Evolutionary conservation across 2,888 invertebrate genomes (phyloP).

Genomic region (Cancer borealis): DNA sequence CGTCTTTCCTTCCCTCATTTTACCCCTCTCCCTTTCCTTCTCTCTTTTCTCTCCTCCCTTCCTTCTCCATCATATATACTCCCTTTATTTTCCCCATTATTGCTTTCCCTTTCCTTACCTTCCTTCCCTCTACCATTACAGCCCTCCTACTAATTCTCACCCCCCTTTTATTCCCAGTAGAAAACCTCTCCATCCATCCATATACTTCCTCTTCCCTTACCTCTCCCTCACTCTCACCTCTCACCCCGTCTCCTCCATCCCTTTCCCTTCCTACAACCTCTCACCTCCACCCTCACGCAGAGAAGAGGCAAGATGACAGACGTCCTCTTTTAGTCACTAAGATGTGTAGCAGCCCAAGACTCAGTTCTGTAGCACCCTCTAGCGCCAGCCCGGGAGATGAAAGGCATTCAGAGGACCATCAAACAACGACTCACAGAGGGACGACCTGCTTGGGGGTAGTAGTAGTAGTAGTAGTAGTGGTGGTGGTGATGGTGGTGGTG

Average conservation of each 20-base stretch:
- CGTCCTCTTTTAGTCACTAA: neutral
- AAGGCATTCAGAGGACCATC: neutral
- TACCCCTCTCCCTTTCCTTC: neutral
- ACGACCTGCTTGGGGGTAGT: neutral
- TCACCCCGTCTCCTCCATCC: neutral
- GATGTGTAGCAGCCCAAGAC: neutral
- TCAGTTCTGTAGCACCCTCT: neutral
- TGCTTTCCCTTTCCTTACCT: neutral
- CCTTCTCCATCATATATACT: neutral
- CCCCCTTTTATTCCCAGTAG: neutral
- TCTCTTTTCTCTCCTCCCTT: neutral
- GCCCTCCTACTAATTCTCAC: neutral
- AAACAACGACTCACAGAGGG: neutral
- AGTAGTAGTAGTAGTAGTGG: neutral
- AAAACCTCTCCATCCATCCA: neutral
- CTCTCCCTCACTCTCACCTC: neutral
- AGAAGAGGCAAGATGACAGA: neutral
- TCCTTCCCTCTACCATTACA: neutral
- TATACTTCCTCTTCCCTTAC: neutral
- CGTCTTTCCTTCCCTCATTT: no score
- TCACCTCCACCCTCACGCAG: neutral
- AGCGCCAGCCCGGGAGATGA: neutral
- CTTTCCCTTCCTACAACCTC: neutral
- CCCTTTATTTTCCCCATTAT: neutral
- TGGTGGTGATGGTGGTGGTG: neutral